Percentiles rank a stretch among this genome's conserved stretches.
Evolutionary conservation across 2,113 vertebrate genomes (phyloP).

Genomic region (Brachyhypopomus occidentalis): DNA sequence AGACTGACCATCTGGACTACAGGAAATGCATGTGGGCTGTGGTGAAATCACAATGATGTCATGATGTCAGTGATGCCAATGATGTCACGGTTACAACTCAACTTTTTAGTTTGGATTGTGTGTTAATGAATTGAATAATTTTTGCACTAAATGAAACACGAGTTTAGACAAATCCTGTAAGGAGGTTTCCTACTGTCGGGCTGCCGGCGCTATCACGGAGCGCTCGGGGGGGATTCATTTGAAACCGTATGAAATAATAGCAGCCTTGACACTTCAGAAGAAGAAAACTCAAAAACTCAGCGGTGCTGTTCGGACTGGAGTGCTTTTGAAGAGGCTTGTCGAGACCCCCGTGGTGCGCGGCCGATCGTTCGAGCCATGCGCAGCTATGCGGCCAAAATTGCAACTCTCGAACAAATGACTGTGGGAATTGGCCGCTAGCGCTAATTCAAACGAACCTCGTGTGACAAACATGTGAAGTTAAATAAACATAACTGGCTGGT

Average conservation of each 20-base stretch:
- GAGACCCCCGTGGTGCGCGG: conserved; percentile 11
- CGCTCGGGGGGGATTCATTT: conserved; percentile 44
- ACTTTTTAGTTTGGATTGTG: neutral
- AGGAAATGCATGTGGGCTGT: conserved; percentile 39
- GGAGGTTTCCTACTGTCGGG: conserved; percentile 22
- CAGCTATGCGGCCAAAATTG: neutral
- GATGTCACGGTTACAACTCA: conserved; percentile 27
- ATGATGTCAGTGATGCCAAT: neutral
- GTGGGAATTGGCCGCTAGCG: conserved; percentile 7
- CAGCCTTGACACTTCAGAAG: conserved; percentile 22
- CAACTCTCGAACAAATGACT: conserved; percentile 10
- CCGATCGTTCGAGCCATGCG: conserved; percentile 24
- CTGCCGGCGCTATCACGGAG: conserved; percentile 51
- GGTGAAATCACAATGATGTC: conserved; percentile 49
- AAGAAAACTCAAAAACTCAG: conserved; percentile 8
- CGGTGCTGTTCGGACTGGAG: conserved; percentile 1
- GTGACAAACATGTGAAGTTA: neutral
- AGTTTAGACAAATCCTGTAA: conserved; percentile 42
- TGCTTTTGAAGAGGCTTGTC: conserved; percentile 28
- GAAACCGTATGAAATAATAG: conserved; percentile 56
- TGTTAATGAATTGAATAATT: conserved; percentile 28
- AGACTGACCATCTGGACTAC: neutral
- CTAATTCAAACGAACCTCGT: conserved; percentile 21
- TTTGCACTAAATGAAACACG: conserved; percentile 42
- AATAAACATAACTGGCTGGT: neutral